Conservation (phyloP, 1,140 invertebrate genomes). For the Solenopsis invicta region DNA sequence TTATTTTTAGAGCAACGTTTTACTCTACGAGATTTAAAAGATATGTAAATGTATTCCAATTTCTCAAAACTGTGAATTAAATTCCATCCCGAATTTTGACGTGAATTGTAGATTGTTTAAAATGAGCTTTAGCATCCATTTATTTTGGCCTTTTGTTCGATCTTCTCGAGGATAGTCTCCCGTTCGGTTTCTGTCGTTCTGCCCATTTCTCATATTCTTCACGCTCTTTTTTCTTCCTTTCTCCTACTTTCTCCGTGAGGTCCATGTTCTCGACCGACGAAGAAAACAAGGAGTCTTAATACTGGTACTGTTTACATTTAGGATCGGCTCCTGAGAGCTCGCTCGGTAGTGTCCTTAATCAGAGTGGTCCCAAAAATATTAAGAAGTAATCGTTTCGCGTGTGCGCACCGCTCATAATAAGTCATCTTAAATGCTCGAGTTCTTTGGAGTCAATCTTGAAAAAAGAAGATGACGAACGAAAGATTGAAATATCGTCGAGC, state of each 20-base stretch:
- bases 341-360: constrained; percentile 69
- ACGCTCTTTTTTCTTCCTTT: neutral
- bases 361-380: constrained; percentile 78
- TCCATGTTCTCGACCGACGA: constrained; percentile 16
- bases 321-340: constrained; percentile 42
- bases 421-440: constrained; percentile 44
- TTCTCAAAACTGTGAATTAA: neutral
- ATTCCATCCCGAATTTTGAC: neutral
- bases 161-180: constrained; percentile 41
- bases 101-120: constrained; percentile 3
- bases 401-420: constrained; percentile 42
- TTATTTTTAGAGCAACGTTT: no score
- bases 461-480: neutral
- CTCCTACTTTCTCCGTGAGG: neutral
- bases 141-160: constrained; percentile 20
- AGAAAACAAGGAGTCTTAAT: constrained; percentile 61
- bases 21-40: no score
- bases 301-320: constrained; percentile 65
- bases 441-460: constrained; percentile 33
- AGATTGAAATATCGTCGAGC: constrained; percentile 25
- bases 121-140: constrained; percentile 6
- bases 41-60: no score
- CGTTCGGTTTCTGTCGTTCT: constrained; percentile 21
- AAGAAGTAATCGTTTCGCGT: constrained; percentile 66
- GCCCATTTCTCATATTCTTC: neutral